Evolutionary conservation across 2,797 vertebrate species (phyloP), one percentile per base, ranked within the genome.

Genomic region (Notoglanidium macrostoma): DNA sequence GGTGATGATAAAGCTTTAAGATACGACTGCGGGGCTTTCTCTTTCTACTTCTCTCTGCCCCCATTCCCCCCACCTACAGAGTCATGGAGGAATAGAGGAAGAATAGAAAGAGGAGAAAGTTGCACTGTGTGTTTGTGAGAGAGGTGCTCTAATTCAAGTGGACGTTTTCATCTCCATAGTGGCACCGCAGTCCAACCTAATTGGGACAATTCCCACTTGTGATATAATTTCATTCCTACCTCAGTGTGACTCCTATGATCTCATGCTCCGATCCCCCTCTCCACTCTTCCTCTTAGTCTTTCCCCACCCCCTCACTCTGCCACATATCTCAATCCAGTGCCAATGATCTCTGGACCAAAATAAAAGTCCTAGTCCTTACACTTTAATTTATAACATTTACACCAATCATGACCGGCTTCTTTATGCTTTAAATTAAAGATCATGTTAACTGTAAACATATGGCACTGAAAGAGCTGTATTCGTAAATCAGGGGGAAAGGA

Each of bases 191-290:
- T 93, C 92, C 89, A 89, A 90, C 89, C 65, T 92, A 92, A 91
- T 90, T 91, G 91, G 92, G 88, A 92, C 92, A 91, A 88, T 92
- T 92, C 92, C 92, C 92, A 90, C 88, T 88, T 87, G 91, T 91
- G 89, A 90, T 88, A 91, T 91, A 86, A 90, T 91, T 90, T 90
- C 86, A 92, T 91, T 92, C 84, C 86, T 92, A 92, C 91, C 91
- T 93, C 91, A 83, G 86, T 84, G 84, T 83, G 86, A 92, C 86
- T 92, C 82, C 87, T 85, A 89, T 90, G 89, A 91, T 92, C 92
- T 90, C 87, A 90, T 92, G 70, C 89, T 86, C 67, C 87, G 84
- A 85, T 51, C 87, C 85, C 76, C 83, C 85, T 79, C 87, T 80
- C 74, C 68, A 72, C 54, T 83, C 76, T 85, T 87, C 73, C 81